Base-by-base conservation (phyloP, 2,113 vertebrate genomes). In the Scophthalmus maximus region DNA sequence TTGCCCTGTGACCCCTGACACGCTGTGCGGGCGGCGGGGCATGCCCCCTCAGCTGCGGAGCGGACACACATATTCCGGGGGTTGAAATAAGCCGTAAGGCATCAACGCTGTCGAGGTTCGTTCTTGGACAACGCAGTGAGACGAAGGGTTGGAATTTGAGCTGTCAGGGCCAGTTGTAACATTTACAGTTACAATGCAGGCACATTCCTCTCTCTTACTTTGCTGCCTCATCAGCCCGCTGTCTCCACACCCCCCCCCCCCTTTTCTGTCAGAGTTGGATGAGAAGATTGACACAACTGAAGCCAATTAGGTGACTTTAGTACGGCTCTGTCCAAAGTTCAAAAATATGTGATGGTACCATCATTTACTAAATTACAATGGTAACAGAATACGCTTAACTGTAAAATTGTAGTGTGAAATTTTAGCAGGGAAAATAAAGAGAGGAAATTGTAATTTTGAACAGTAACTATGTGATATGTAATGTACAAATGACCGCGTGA, bases 1-100 rank as follows among this genome's bases (percentile, higher is more conserved):
- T 50, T 84, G 78, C 44, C 81, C 84, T 79, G 8, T 76, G 69
- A 85, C 78, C 78, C 47, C 38, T 12, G 29, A 32, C 63, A 61
- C 29, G 63, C 81, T 84, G 80, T 47, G 76, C 52, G 47, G 46
- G 42, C 75, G 25, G 61, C 20, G 23, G 49, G 30, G 32, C 34
- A 49, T 72, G 65, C 44, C 50, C n/a, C 76, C 75, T 76, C 26
- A 25, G 60, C 42, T 59, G 73, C 38, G 12, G 55, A 51, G 23
- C 38, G 76, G 65, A 72, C 2, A 0, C 50, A 65, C 57, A 55
- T 42, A 68, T 60, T 76, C 30, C 60, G 50, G 9, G n/a, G 42
- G 49, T 68, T 57, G 8, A 53, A 72, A 72, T 50, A 23, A 75
- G 63, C 46, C 47, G 46, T 57, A 44, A 68, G 64, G 38, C 65